Base-by-base conservation (phyloP, 2,888 invertebrate genomes). In the Cheilosia urbana region DNA sequence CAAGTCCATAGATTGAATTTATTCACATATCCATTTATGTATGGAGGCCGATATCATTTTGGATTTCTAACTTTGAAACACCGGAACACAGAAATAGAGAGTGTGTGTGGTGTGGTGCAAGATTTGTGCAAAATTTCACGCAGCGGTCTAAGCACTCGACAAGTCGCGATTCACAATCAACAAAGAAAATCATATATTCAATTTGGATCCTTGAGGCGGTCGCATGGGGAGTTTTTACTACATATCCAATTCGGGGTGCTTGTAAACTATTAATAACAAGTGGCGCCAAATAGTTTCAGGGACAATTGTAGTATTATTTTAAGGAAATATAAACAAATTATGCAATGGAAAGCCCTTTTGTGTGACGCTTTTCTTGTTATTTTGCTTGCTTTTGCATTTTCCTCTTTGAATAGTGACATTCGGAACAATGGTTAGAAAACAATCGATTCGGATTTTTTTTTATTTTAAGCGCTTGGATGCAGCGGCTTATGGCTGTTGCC, bases 331-430 rank as follows among this genome's bases (percentile, higher is more conserved):
- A 88, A 87, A 88, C 87, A 88, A 88, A 88, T 88, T 88, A 88
- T 87, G 87, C 88, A 88, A 88, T 83, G 76, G 55, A 88, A 87
- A 83, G 69, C 72, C 82, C 75, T 71, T 83, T 87, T 82, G 68
- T 75, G 69, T 83, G 87, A 87, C 87, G 87, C 87, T 88, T 82
- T 47, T 80, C 79, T 80, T 88, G 87, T 87, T 88, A 87, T 87
- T 85, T 83, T 79, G 83, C 87, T 80, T 79, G 85, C 58, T 80
- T 75, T 94, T 81, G 92, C 79, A 94, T 95, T 88, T 79, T 94
- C 80, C 91, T 92, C 75, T 94, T 94, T 88, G 51, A 66, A 76
- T 68, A 85, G 19, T 85, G 85, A 85, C 85, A 72, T 85, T 85
- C 85, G 85, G 76, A 81, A 76, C 81, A 85, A 68, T 85, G 85